Evolutionary conservation across 2,888 invertebrate genomes (phyloP).

Genomic region (Synanthedon myopaeformis): DNA sequence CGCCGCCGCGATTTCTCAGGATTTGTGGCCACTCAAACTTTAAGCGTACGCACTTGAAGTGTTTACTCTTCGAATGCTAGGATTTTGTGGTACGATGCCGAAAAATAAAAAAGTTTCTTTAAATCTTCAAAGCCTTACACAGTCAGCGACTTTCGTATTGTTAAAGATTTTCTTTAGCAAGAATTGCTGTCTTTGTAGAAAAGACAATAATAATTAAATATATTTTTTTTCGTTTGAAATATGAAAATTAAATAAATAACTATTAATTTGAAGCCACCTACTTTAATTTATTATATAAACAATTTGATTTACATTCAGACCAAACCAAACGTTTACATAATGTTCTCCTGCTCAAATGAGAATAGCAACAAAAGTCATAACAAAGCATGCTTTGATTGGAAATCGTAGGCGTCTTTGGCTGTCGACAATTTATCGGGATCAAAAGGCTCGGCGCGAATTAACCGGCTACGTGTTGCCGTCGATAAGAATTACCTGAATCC

Average conservation of each 20-base stretch:
- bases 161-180: too few relatives aligned
- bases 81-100: neutral
- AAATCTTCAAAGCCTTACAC: too few relatives aligned
- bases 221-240: too few relatives aligned
- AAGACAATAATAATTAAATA: too few relatives aligned
- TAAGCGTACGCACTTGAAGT: conserved; percentile 42
- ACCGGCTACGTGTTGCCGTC: conserved; percentile 19
- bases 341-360: neutral
- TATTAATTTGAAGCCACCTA: too few relatives aligned
- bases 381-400: neutral
- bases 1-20: conserved; percentile 55
- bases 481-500: conserved; percentile 26
- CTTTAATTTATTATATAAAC: too few relatives aligned
- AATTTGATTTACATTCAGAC: neutral
- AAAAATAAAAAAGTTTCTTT: neutral
- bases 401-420: conserved; percentile 5
- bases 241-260: too few relatives aligned
- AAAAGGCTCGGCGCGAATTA: conserved; percentile 11
- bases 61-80: conserved; percentile 20
- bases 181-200: too few relatives aligned
- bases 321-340: neutral
- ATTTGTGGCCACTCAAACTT: conserved; percentile 41
- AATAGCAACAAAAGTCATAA: neutral
- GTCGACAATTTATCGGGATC: conserved; percentile 18
- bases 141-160: too few relatives aligned